Evolutionary conservation across 2,113 vertebrate genomes (phyloP).

Genomic region (Phaetusa simplex): DNA sequence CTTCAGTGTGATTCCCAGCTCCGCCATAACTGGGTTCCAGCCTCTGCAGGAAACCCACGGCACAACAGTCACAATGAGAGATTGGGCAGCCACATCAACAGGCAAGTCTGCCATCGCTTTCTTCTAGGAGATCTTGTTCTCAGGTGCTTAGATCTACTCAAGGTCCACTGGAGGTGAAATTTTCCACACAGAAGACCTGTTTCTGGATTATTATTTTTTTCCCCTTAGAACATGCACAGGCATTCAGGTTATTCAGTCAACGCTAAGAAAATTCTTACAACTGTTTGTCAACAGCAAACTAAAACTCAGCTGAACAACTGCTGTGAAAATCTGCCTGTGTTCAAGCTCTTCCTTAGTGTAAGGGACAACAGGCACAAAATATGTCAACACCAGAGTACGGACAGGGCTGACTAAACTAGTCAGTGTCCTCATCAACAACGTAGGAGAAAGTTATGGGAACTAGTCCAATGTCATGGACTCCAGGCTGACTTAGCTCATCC

Average conservation of each 20-base stretch:
- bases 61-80: not conserved
- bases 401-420: not conserved
- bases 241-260: not conserved
- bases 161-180: not conserved
- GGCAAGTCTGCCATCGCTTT: accelerated
- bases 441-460: not conserved
- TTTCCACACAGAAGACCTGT: not conserved
- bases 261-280: not conserved
- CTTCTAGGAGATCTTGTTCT: not conserved
- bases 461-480: not conserved
- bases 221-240: not conserved
- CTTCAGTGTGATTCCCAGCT: not conserved
- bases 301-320: not conserved
- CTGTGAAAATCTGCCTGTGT: not conserved
- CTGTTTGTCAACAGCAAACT: not conserved
- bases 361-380: not conserved
- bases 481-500: not conserved
- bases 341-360: not conserved
- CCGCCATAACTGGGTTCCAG: not conserved
- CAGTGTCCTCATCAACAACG: not conserved
- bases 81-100: not conserved
- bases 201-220: not conserved
- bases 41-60: not conserved
- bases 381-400: not conserved
- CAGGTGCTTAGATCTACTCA: not conserved